These are phyloP conservation scores for Eledona agricola DNA, from an alignment of 2,888 invertebrate species.

Conservation along the genomic window DNA sequence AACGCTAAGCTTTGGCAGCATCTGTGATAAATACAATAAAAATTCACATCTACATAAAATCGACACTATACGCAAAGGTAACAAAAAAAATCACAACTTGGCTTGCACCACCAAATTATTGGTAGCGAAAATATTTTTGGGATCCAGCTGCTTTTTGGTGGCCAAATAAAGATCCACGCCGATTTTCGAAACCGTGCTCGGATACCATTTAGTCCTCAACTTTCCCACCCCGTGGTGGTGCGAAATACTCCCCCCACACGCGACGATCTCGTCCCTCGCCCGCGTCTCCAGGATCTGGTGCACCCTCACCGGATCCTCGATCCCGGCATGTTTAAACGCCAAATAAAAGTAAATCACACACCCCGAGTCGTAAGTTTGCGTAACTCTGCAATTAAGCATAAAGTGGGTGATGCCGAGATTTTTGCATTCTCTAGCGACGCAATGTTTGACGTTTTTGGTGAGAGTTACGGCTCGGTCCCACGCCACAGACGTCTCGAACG, in stretches of 20 bases:
- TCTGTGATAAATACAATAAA: constrained; percentile 1
- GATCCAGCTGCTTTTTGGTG: constrained; percentile 89
- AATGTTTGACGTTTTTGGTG: constrained; percentile 89
- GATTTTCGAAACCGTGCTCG: constrained; percentile 81
- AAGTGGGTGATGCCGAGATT: constrained; percentile 69
- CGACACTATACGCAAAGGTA: background rate
- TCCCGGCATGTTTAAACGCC: constrained; percentile 55
- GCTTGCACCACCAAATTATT: constrained; percentile 74
- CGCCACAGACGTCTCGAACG: constrained; percentile 98
- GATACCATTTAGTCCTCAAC: constrained; percentile 87
- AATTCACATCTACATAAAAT: background rate
- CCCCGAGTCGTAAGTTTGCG: constrained; percentile 97
- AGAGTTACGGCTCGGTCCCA: constrained; percentile 89
- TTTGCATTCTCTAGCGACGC: constrained; percentile 73
- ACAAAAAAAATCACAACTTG: constrained; percentile 18
- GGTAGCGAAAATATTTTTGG: constrained; percentile 91
- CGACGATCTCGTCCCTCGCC: constrained; percentile 91
- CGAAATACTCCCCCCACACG: constrained; percentile 90
- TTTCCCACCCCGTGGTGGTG: constrained; percentile 99
- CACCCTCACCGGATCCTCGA: constrained; percentile 83
- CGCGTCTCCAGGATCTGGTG: constrained; percentile 89
- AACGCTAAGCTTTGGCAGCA: too few species aligned
- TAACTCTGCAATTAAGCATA: constrained; percentile 84
- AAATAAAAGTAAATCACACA: constrained; percentile 85
- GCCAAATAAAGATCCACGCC: constrained; percentile 82